Conservation (phyloP, 2,888 invertebrate genomes). For the Agrilus cyanescens region DNA sequence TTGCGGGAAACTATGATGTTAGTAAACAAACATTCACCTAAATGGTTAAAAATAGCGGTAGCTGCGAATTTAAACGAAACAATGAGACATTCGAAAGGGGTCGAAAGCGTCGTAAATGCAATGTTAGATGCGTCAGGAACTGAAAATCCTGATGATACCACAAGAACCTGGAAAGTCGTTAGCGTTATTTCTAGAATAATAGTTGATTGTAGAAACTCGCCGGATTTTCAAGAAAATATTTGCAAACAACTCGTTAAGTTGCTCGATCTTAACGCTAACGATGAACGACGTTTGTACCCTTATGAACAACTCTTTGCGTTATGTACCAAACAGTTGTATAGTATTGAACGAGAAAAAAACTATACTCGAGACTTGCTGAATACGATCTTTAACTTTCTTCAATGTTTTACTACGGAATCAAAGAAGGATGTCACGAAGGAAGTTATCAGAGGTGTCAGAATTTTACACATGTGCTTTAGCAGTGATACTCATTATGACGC, state of each 20-base stretch:
- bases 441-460: no score
- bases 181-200: conserved; percentile 55
- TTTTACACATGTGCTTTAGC: no score
- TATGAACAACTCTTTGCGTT: conserved; percentile 37
- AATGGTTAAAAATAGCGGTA: conserved; percentile 51
- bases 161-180: conserved; percentile 54
- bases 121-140: conserved; percentile 38
- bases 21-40: conserved; percentile 41
- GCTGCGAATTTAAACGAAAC: conserved; percentile 47
- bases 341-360: neutral
- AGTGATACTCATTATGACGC: no score
- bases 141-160: conserved; percentile 32
- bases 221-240: conserved; percentile 43
- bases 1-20: conserved; percentile 60
- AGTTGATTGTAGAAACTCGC: conserved; percentile 41
- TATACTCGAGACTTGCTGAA: no score
- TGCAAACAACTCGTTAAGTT: conserved; percentile 42
- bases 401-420: no score
- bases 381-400: no score
- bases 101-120: conserved; percentile 50
- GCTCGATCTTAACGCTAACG: conserved; percentile 32
- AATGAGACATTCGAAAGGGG: conserved; percentile 49
- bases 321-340: conserved; percentile 42
- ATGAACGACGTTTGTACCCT: conserved; percentile 33
- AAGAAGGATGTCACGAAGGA: no score